A percentile compares a stretch with the other conserved stretches of the same genome.
Evolutionary conservation across 2,113 vertebrate species (phyloP).

Genomic region (Cochlearius cochlearius): DNA sequence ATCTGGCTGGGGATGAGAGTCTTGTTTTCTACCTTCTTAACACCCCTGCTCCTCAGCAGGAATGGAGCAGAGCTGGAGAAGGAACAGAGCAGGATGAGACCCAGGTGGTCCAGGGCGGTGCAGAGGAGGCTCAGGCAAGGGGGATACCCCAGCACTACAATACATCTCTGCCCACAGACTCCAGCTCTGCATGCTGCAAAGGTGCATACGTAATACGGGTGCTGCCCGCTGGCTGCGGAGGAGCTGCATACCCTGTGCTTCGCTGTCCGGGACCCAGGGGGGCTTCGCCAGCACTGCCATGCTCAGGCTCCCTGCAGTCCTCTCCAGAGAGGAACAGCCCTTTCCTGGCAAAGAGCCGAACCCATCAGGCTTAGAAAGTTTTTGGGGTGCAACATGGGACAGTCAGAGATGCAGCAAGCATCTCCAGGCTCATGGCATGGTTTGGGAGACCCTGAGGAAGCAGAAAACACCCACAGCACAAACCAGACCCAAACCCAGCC

Average conservation of each 20-base stretch:
- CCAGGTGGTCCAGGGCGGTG: not conserved
- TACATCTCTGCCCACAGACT: not conserved
- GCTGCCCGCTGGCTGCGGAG: no score
- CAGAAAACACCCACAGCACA: not conserved
- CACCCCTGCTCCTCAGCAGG: not conserved
- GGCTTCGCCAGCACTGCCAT: not conserved
- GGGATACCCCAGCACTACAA: not conserved
- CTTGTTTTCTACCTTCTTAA: not conserved
- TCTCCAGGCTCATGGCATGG: not conserved
- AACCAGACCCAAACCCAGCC: not conserved
- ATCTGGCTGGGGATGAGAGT: not conserved
- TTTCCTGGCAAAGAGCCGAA: not conserved
- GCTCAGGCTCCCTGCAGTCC: not conserved
- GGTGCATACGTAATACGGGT: rapidly evolving
- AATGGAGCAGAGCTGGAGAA: not conserved
- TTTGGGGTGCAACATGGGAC: not conserved
- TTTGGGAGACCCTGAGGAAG: not conserved
- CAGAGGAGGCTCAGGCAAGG: not conserved
- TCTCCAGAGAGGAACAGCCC: not conserved
- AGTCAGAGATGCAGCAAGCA: not conserved
- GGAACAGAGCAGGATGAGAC: not conserved
- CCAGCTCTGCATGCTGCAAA: not conserved
- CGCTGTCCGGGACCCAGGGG: rapidly evolving
- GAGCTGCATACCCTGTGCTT: not conserved
- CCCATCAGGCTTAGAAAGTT: not conserved